Base-by-base conservation (phyloP, 1,140 invertebrate species). In the Drusus annulatus region DNA sequence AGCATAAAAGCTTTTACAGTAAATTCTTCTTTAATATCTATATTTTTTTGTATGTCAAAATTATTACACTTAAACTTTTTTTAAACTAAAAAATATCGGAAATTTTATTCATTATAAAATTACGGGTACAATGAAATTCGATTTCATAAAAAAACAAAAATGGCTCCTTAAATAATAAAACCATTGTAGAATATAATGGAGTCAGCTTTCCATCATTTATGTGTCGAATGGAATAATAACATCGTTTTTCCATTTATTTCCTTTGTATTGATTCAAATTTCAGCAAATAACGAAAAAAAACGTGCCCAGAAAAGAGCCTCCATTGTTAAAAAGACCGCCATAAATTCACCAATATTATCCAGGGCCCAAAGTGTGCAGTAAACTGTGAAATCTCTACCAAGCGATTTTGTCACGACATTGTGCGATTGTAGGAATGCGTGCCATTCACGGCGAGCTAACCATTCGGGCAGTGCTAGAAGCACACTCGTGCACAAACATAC, bases 261-360 rank as follows among this genome's bases (percentile, higher is more conserved):
- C 62, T n/a, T 25, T 65, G 62, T 65, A 31, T 31, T 65, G 62
- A 31, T 65, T 65, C 62, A 25, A 28, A 65, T 28, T 65, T 65
- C 62, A 2, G 28, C 62, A 31, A 65, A 31, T 21, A 45, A 13
- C 36, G 36, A 45, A 31, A 65, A 65, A 65, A 65, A 65, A 60
- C 23, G 17, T 28, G 25, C 62, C 25, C 28, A 15, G 62, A 28
- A 65, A 31, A 17, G 23, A 28, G 16, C 62, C n/a, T 16, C 62
- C 25, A 31, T 65, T 65, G 62, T 65, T 65, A 28, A n/a, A 65
- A n/a, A 15, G 16, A 65, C 62, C 62, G 23, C 28, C 23, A 65
- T 65, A 65, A 65, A 65, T 65, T 65, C 16, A n/a, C 62, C 25
- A 65, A 65, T 65, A 15, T 65, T 31, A 63, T 36, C 62, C 62